Base-by-base conservation (phyloP, 2,113 vertebrate genomes). In the Colius striatus region DNA sequence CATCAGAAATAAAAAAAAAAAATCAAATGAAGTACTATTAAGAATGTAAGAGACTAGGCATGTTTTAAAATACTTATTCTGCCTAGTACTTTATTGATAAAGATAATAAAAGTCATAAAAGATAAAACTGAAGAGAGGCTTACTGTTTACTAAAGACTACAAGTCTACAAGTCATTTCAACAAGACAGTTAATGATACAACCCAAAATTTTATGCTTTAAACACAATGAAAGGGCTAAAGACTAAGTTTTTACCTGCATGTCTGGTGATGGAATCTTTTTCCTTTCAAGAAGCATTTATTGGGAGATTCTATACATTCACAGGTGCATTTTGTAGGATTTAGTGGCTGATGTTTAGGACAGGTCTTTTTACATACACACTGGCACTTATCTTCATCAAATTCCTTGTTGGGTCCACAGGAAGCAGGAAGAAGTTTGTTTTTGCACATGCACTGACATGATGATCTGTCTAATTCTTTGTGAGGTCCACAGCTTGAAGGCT, bases 201-300 rank as follows among this genome's bases (percentile, higher is more conserved):
- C 1, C 6, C 16, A 36, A 36, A 71, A n/a, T 58, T 87, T 68
- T 71, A 54, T 23, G 26, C 18, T 16, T 57, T 65, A 54, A 78
- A 79, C 20, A 48, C 13, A 61, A 53, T 1, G 17, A 47, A 80
- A 83, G 4, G 26, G 38, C 15, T 38, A 29, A 90, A 67, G 70
- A 36, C 9, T 3, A 11, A 41, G 6, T 13, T 81, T 58, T 92
- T 97, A 99, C 99, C 99, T 99, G 99, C 99, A 99, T 6, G 99
- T 99, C 81, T 98, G 98, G 79, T 98, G 98, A 65, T 99, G 98
- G 93, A 99, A 99, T 78, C 98, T 98, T 91, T 98, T 98, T 94
- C 99, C 99, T 97, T 98, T 99, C 47, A 99, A 97, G 95, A 99
- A 99, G 96, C 99, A 99, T 96, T 98, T 99, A 71, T 99, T 99